Conservation (phyloP, 2,113 vertebrate genomes). For the Vimba vimba region DNA sequence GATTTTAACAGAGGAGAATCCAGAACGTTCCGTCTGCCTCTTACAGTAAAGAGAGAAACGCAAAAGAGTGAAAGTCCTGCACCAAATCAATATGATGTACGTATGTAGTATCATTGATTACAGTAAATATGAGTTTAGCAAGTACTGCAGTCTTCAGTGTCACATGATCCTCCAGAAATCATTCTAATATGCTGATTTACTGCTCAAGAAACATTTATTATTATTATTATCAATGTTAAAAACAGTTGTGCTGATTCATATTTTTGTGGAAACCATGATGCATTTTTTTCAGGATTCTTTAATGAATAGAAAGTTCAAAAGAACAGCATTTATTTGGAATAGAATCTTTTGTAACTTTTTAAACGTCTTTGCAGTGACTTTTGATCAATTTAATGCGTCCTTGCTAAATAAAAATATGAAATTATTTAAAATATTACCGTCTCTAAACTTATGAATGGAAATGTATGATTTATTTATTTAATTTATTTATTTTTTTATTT, state of each 20-base stretch:
- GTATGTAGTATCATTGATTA: background rate
- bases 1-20: conserved; percentile 79
- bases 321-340: background rate
- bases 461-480: background rate
- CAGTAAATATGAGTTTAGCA: background rate
- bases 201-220: background rate
- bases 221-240: no score
- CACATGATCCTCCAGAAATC: background rate
- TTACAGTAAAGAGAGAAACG: conserved; percentile 60
- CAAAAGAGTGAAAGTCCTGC: conserved; percentile 72
- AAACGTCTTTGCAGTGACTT: background rate
- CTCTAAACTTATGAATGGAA: background rate
- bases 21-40: conserved; percentile 78
- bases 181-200: background rate
- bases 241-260: no score
- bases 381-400: background rate
- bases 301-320: background rate
- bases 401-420: background rate
- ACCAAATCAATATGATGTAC: conserved; percentile 77
- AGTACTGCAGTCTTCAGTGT: background rate
- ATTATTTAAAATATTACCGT: background rate
- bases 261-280: no score
- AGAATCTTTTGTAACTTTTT: background rate
- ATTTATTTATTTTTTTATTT: no score
- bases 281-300: no score